A percentile compares a stretch with the other conserved stretches of the same genome.
Conservation (phyloP, 2,113 vertebrate species). For the Dascyllus trimaculatus region DNA sequence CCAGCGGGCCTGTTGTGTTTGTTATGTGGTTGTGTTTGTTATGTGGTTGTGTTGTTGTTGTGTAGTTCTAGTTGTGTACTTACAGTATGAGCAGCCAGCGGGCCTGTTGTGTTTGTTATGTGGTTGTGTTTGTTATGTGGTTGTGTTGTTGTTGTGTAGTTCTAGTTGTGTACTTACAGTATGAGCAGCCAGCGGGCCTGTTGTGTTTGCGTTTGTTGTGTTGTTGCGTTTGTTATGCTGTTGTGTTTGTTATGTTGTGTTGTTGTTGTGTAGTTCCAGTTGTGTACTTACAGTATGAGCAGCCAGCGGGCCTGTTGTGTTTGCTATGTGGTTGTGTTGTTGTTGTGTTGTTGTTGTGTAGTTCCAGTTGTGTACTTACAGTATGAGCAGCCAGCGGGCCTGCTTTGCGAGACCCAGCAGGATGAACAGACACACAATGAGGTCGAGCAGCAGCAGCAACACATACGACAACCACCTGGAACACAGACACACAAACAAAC, state of each 20-base stretch:
- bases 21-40: constrained; percentile 23
- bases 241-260: too few species aligned
- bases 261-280: too few species aligned
- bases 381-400: constrained; percentile 92
- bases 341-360: neutral
- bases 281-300: too few species aligned
- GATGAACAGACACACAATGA: constrained; percentile 92
- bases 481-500: constrained; percentile 12
- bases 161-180: neutral
- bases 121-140: constrained; percentile 4
- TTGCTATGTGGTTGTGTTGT: neutral
- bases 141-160: constrained; percentile 6
- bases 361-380: constrained; percentile 87
- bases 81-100: too few species aligned
- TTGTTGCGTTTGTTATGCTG: neutral
- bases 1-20: neutral
- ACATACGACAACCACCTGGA: constrained; percentile 92
- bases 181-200: too few species aligned
- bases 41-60: neutral
- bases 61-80: neutral
- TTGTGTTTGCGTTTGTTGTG: constrained; percentile 13
- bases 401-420: constrained; percentile 93
- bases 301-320: neutral
- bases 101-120: constrained; percentile 5
- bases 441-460: constrained; percentile 89